These are phyloP conservation scores for Cephus cinctus DNA, from an alignment of 1,140 invertebrate genomes.

Conservation along the genomic window DNA sequence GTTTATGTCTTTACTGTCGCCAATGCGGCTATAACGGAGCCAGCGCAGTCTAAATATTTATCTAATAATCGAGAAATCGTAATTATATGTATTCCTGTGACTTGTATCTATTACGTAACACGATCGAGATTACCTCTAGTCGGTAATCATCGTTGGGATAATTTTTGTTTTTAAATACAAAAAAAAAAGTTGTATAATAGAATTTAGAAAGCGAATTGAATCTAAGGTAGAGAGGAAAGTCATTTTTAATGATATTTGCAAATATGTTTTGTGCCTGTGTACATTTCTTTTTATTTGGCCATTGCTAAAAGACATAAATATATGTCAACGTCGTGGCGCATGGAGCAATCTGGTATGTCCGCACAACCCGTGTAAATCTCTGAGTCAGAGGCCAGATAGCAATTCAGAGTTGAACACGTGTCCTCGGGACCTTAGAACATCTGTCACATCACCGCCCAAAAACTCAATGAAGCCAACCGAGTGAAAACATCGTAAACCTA, in stretches of 20 bases:
- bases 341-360: too few relatives aligned
- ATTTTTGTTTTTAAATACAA: too few relatives aligned
- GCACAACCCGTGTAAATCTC: too few relatives aligned
- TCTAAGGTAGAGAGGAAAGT: too few relatives aligned
- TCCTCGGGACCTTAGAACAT: neutral
- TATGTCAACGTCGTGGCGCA: neutral
- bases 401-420: conserved; percentile 5
- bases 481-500: conserved; percentile 5
- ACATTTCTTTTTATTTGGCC: neutral
- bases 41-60: conserved; percentile 39
- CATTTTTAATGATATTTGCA: too few relatives aligned
- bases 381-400: too few relatives aligned
- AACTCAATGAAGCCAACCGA: conserved; percentile 6
- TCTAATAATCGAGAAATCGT: conserved; percentile 4
- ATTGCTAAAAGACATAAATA: neutral
- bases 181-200: too few relatives aligned
- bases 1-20: conserved; percentile 35
- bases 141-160: too few relatives aligned
- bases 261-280: neutral
- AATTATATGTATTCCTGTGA: too few relatives aligned
- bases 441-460: conserved; percentile 1
- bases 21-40: conserved; percentile 32
- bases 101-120: too few relatives aligned
- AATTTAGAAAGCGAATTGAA: too few relatives aligned
- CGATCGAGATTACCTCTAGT: too few relatives aligned